A percentile compares a stretch with the other conserved stretches of the same genome.
Evolutionary conservation across 2,797 vertebrate genomes (phyloP).

Genomic region (Anguilla pacifica): DNA sequence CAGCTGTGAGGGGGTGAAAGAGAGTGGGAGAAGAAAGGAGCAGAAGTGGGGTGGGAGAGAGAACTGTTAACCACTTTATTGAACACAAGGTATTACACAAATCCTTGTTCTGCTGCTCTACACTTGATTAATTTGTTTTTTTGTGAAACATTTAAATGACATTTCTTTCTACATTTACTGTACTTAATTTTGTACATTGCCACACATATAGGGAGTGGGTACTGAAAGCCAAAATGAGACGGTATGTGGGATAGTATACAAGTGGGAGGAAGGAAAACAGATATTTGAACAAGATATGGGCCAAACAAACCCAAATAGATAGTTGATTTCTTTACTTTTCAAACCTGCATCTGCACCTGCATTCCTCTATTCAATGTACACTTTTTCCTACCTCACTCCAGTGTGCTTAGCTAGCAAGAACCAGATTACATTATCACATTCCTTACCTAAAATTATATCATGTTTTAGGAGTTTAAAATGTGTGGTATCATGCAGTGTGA

Average conservation of each 20-base stretch:
- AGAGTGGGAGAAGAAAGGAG: background rate
- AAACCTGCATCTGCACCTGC: background rate
- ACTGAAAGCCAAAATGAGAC: background rate
- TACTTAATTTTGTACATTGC: background rate
- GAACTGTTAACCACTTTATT: background rate
- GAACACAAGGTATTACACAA: background rate
- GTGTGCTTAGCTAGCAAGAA: background rate
- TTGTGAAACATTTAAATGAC: background rate
- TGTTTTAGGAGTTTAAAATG: background rate
- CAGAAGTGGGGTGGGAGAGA: background rate
- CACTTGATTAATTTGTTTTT: background rate
- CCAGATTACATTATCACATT: background rate
- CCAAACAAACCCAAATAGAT: conserved; percentile 17
- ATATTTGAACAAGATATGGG: conserved; percentile 23
- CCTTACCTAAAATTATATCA: background rate
- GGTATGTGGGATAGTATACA: conserved; percentile 3
- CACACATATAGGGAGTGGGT: background rate
- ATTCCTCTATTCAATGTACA: background rate
- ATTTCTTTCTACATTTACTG: background rate
- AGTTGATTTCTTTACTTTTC: background rate
- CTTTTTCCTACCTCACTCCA: background rate
- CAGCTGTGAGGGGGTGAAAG: conserved; percentile 18
- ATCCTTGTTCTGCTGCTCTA: background rate
- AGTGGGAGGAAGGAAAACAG: conserved; percentile 6
- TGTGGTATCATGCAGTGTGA: background rate